Percentiles rank a stretch among this genome's conserved stretches.
Conservation (phyloP, 2,797 vertebrate species). For the Chrosomus eos region DNA sequence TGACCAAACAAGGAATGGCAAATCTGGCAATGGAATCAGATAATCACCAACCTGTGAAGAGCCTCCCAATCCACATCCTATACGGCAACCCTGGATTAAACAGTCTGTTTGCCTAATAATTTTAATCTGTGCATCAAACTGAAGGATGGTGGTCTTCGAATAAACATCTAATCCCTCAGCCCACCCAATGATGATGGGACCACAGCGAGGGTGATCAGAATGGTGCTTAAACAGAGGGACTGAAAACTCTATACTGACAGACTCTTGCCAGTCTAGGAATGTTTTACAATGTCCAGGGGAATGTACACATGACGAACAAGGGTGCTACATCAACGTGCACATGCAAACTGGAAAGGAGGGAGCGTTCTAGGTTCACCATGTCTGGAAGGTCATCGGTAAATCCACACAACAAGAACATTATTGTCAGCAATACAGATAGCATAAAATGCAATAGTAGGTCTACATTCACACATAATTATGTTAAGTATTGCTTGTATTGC, state of each 20-base stretch:
- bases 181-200: conserved; percentile 22
- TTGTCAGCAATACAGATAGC: background rate
- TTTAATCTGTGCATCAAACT: conserved; percentile 82
- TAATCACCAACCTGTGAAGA: conserved; percentile 90
- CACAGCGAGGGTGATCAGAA: conserved; percentile 42
- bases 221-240: conserved; percentile 54
- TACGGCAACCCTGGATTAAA: conserved; percentile 74
- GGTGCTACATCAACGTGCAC: conserved; percentile 57
- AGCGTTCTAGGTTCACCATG: conserved; percentile 12
- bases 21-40: conserved; percentile 86
- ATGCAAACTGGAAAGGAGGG: conserved; percentile 25
- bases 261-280: conserved; percentile 72
- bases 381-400: conserved; percentile 32
- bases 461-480: background rate
- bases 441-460: background rate
- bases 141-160: conserved; percentile 78
- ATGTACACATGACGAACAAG: conserved; percentile 75
- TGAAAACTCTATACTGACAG: conserved; percentile 62
- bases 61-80: conserved; percentile 89
- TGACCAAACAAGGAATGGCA: conserved; percentile 86
- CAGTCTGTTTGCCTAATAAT: conserved; percentile 87
- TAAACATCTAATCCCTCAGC: conserved; percentile 80
- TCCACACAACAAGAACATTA: background rate
- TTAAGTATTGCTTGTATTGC: background rate
- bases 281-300: conserved; percentile 75